A percentile compares a stretch with the other conserved stretches of the same genome.
Conservation (phyloP, 2,888 invertebrate genomes). For the Himalopsyche kuldschensis region DNA sequence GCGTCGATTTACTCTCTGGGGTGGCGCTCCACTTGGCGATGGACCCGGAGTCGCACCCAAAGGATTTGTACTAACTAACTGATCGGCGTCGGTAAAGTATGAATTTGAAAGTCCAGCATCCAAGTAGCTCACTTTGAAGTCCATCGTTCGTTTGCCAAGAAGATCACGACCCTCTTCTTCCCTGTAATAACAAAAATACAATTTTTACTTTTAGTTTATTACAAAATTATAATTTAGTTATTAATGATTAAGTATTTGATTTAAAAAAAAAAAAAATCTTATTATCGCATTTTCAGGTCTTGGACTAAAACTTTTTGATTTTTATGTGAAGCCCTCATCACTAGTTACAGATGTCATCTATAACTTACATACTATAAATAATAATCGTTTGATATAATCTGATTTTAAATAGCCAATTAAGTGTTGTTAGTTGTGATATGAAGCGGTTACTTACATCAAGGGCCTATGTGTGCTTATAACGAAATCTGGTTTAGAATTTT, state of each 20-base stretch:
- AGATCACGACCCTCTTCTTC: constrained; percentile 98
- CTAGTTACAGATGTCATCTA: too few relatives aligned
- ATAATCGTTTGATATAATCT: not conserved
- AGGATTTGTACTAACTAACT: constrained; percentile 65
- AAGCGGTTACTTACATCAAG: constrained; percentile 78
- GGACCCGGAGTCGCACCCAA: constrained; percentile 58
- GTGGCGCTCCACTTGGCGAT: constrained; percentile 64
- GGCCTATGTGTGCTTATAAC: constrained; percentile 98
- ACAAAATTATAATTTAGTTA: too few relatives aligned
- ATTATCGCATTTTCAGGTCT: too few relatives aligned
- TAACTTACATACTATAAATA: too few relatives aligned
- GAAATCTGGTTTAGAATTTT: constrained; percentile 99
- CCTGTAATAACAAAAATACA: constrained; percentile 57
- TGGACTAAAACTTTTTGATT: too few relatives aligned
- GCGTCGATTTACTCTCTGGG: constrained; percentile 81
- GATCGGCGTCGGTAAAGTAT: constrained; percentile 87
- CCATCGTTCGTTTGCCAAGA: constrained; percentile 96
- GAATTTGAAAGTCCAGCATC: constrained; percentile 90
- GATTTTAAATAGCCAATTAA: too few relatives aligned
- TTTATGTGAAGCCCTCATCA: too few relatives aligned
- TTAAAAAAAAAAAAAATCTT: too few relatives aligned
- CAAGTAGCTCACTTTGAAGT: constrained; percentile 97
- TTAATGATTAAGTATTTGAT: too few relatives aligned
- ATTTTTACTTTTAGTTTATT: too few relatives aligned
- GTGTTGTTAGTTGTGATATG: too few relatives aligned